Evolutionary conservation across 2,888 invertebrate genomes (phyloP), one percentile per base, ranked within the genome.

Genomic region (Ormia ochracea): DNA sequence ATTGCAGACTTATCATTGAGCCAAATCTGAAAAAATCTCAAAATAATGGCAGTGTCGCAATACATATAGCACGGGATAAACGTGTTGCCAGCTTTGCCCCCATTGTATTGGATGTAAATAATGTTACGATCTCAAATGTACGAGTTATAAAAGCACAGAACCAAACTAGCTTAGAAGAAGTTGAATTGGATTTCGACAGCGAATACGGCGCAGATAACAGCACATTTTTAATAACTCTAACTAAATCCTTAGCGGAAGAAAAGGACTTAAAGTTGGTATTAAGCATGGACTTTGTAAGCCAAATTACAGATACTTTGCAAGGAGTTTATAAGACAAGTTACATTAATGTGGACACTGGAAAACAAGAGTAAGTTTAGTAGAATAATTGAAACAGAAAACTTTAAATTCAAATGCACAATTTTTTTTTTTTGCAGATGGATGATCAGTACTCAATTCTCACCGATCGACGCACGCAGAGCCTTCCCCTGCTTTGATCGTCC

Each of bases 401-500:
- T 9, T 14, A 9, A 7, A 23, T 14, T 31, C 14, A 33, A 23
- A 10, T n/a, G 12, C 1, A 28, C 9, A 48, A 43, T 36, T 41
- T 5, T 19, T 85, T 48, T 36, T 41, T 5, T 19, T 85, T 87
- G 12, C 83, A 96, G 95, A 86, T 94, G 93, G 93, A 91, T 96
- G 88, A 94, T 92, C 1, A 93, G 94, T 5, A 96, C 96, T 0
- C 96, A 96, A 85, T 95, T 96, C 86, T 94, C 96, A 80, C 93
- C 95, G 0, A 93, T 93, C 0, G 93, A 94, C 84, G 96, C 96
- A 0, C 92, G 96, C 43, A 91, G 93, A 84, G 96, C 95, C 0
- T 96, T 96, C 86, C 96, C 96, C 5, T 96, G 96, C 87, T 95
- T 96, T 85, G 97, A 97, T 85, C 96, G 96, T 83, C 96, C 96